These are phyloP conservation scores for Spilogale gracilis DNA, from an alignment of 2,113 vertebrate species.

Conservation along the genomic window DNA sequence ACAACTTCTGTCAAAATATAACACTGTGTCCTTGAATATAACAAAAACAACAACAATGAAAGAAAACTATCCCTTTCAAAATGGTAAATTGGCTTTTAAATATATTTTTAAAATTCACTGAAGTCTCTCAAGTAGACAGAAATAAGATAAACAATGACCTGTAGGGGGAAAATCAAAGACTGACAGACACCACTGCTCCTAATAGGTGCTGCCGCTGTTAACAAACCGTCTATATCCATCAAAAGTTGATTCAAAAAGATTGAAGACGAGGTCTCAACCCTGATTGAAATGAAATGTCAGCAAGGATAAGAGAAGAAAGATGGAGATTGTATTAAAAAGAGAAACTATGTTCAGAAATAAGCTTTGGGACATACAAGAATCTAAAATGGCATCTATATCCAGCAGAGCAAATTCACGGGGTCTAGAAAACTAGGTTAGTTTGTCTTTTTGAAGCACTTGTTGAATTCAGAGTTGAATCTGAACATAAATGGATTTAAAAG, in stretches of 20 bases:
- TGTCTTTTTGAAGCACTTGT: constrained; percentile 86
- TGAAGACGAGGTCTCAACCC: constrained; percentile 78
- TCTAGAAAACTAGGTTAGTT: constrained; percentile 82
- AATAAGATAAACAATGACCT: constrained; percentile 81
- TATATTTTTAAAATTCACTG: constrained; percentile 67
- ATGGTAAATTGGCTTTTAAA: constrained; percentile 75
- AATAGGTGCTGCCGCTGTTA: constrained; percentile 72
- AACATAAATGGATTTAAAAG: constrained; percentile 84
- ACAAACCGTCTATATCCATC: constrained; percentile 79
- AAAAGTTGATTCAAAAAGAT: constrained; percentile 80
- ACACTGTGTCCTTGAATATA: constrained; percentile 38
- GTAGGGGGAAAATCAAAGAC: constrained; percentile 64
- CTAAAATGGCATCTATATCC: constrained; percentile 83
- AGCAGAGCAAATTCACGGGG: constrained; percentile 82
- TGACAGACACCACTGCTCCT: constrained; percentile 48
- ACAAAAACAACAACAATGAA: constrained; percentile 74
- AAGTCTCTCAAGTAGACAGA: constrained; percentile 65
- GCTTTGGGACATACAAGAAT: constrained; percentile 78
- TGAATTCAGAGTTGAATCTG: constrained; percentile 81
- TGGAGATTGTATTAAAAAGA: constrained; percentile 85
- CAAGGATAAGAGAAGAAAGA: constrained; percentile 84
- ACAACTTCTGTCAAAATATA: constrained; percentile 51
- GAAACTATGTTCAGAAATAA: constrained; percentile 83
- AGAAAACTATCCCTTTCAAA: constrained; percentile 61
- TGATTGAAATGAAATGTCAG: constrained; percentile 86